Evolutionary conservation across 2,113 vertebrate genomes (phyloP).

Genomic region (Callospermophilus lateralis): DNA sequence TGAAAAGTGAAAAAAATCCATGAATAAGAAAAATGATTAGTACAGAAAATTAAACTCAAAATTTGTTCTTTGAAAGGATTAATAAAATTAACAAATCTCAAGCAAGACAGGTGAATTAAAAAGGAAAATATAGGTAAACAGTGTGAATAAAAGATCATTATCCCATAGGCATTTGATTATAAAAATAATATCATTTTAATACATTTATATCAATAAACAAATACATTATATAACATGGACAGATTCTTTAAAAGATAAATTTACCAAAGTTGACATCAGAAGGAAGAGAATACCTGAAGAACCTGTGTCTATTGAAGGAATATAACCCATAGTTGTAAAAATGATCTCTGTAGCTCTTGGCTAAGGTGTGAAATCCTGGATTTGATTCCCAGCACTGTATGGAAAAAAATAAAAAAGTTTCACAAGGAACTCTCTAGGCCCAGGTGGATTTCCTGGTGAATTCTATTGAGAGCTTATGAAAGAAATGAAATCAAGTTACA

Average conservation of each 20-base stretch:
- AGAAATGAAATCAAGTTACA: not conserved
- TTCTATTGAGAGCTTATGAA: not conserved
- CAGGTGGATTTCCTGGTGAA: not conserved
- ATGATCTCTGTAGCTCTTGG: not conserved
- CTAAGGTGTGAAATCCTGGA: too few species aligned
- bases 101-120: not conserved
- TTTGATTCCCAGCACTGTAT: too few species aligned
- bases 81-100: not conserved
- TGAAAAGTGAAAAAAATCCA: not conserved
- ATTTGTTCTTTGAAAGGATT: not conserved
- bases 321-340: not conserved
- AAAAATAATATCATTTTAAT: not conserved
- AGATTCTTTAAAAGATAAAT: not conserved
- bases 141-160: not conserved
- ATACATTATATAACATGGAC: not conserved
- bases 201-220: not conserved
- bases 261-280: not conserved
- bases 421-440: not conserved
- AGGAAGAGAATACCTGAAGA: not conserved
- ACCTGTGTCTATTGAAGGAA: not conserved
- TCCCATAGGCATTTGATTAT: not conserved
- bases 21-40: not conserved
- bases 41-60: not conserved
- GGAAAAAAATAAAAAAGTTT: not conserved
- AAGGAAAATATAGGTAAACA: not conserved